Evolutionary conservation across 2,888 invertebrate species (phyloP), one percentile per base, ranked within the genome.

Genomic region (Bombylius major): DNA sequence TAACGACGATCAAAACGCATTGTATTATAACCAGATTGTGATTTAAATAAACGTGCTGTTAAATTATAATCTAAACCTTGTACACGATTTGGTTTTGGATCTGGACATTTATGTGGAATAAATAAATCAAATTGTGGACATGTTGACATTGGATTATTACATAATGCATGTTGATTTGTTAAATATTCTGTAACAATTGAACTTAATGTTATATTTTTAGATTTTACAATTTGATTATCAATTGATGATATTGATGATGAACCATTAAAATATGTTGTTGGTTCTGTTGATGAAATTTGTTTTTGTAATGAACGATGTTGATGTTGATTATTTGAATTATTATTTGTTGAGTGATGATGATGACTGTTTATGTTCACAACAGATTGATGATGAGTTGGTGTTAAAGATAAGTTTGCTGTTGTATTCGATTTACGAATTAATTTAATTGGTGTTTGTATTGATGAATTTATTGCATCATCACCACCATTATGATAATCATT

Each of bases 101-200:
- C 92, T 1, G 98, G 98, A 73, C 98, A 99, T 67, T 92, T 89
- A 77, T 99, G 98, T 0, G 96, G 96, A 62, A 90, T 90, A 68
- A 94, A 91, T 45, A 98, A 78, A 71, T 94, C 93, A 70, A 98
- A 98, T 69, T 93, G 92, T 0, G 98, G 97, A 75, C 97, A 98
- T 0, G 95, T 96, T 42, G 91, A 89, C 77, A 99, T 94, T 0
- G 99, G 99, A 75, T 97, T 94, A 76, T 90, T 91, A 77, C 99
- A 99, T 8, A 93, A 77, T n/a, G 96, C 88, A 76, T 99, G 99
- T 73, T 99, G 98, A 76, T 95, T 94, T 65, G 94, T 88, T 54
- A 98, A 79, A 76, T 97, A 98, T 73, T 97, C 96, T 0, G 92
- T 95, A 61, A 98, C 91, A 67, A 99, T 96, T 48, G 89, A 87